A percentile compares a stretch with the other conserved stretches of the same genome.
These are phyloP conservation scores for Papilio machaon DNA, from an alignment of 1,140 invertebrate species.

Conservation along the genomic window DNA sequence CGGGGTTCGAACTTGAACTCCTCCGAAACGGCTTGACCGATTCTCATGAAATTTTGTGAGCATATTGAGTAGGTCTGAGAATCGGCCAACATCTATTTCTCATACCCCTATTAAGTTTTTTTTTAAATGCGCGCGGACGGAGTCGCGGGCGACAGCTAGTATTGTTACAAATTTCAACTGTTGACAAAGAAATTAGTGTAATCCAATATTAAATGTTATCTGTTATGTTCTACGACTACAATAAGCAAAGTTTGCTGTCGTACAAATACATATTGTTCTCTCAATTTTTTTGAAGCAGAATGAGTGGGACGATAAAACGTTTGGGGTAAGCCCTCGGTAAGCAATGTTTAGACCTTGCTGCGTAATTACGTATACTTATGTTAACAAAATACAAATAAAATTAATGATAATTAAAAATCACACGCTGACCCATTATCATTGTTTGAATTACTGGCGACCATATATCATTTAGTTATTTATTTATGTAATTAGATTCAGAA, in stretches of 20 bases:
- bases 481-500: background rate
- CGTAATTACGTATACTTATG: background rate
- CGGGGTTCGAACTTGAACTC: too few relatives aligned
- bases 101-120: too few relatives aligned
- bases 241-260: background rate
- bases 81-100: too few relatives aligned
- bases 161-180: background rate
- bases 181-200: constrained; percentile 11
- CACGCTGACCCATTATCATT: background rate
- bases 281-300: too few relatives aligned
- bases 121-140: too few relatives aligned
- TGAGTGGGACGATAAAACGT: too few relatives aligned
- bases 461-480: background rate
- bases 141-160: too few relatives aligned
- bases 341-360: background rate
- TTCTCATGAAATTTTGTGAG: background rate
- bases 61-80: too few relatives aligned
- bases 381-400: constrained; percentile 2
- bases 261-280: too few relatives aligned
- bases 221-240: background rate
- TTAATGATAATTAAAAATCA: background rate
- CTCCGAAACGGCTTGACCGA: too few relatives aligned
- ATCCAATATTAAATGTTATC: background rate
- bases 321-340: background rate
- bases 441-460: background rate